phyloP scores from a whole-genome alignment of 1,140 invertebrate genomes.

The Halyomorpha halys region DNA sequence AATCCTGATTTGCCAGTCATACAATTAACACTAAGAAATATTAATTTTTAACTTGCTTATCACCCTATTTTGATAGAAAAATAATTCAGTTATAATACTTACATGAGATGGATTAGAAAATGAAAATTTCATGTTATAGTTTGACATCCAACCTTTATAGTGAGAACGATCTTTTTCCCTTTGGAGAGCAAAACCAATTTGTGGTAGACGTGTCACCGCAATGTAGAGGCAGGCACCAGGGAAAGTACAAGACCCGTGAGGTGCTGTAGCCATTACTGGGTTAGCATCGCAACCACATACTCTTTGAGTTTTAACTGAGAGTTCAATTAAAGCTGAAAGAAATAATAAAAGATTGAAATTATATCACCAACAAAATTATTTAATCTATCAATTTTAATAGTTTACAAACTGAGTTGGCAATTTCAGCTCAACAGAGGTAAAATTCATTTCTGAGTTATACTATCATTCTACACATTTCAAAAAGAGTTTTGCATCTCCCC shows the following conservation, averaged over 20 bases:
- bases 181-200: constrained; percentile 14
- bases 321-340: constrained; percentile 13
- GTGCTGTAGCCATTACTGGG: constrained; percentile 9
- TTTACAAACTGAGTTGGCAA: too few relatives aligned
- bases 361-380: too few relatives aligned
- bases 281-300: constrained; percentile 21
- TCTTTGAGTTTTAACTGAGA: constrained; percentile 14
- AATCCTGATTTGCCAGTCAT: too few relatives aligned
- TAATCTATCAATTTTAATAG: too few relatives aligned
- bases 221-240: constrained; percentile 20
- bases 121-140: constrained; percentile 27
- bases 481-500: too few relatives aligned
- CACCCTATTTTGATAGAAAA: not conserved
- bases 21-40: too few relatives aligned
- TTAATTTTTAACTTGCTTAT: too few relatives aligned
- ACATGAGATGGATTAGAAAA: constrained; percentile 28
- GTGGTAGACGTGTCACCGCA: constrained; percentile 9
- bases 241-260: constrained; percentile 15
- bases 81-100: constrained; percentile 8
- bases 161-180: constrained; percentile 12
- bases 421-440: too few relatives aligned
- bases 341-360: too few relatives aligned
- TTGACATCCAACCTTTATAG: constrained; percentile 26
- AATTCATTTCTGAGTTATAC: not conserved
- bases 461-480: not conserved